A percentile compares a stretch with the other conserved stretches of the same genome.
These are phyloP conservation scores for Zeugodacus cucurbitae DNA, from an alignment of 1,140 invertebrate species.

Conservation along the genomic window DNA sequence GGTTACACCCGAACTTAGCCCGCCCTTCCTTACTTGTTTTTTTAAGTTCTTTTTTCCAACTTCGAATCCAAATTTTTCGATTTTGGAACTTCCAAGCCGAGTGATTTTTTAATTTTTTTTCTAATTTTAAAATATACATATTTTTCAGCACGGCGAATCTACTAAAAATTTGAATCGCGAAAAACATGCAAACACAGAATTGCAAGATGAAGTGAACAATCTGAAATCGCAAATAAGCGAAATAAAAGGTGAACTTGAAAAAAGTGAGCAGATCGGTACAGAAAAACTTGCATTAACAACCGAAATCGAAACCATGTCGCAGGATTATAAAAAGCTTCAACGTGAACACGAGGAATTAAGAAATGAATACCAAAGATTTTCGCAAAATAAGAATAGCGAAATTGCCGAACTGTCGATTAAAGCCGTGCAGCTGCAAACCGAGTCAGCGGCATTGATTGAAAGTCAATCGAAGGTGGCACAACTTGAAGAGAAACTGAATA, in stretches of 20 bases:
- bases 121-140: background rate
- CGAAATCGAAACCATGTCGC: background rate
- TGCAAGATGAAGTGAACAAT: conserved; percentile 50
- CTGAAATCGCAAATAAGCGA: conserved; percentile 45
- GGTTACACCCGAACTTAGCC: too few species aligned
- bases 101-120: too few species aligned
- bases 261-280: background rate
- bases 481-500: background rate
- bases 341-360: background rate
- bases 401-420: background rate
- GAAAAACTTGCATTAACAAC: background rate
- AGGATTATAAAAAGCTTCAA: background rate
- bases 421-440: background rate
- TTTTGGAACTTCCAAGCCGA: too few species aligned
- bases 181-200: conserved; percentile 53
- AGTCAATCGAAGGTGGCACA: background rate
- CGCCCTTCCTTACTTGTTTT: too few species aligned
- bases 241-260: conserved; percentile 7
- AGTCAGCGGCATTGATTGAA: background rate
- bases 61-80: too few species aligned
- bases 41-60: too few species aligned
- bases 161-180: conserved; percentile 56
- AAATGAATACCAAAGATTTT: background rate
- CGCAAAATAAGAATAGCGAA: background rate
- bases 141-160: conserved; percentile 53